Percentiles rank a stretch among this genome's conserved stretches.
Conservation (phyloP, 2,888 invertebrate species). For the Eristalis arbustorum region DNA sequence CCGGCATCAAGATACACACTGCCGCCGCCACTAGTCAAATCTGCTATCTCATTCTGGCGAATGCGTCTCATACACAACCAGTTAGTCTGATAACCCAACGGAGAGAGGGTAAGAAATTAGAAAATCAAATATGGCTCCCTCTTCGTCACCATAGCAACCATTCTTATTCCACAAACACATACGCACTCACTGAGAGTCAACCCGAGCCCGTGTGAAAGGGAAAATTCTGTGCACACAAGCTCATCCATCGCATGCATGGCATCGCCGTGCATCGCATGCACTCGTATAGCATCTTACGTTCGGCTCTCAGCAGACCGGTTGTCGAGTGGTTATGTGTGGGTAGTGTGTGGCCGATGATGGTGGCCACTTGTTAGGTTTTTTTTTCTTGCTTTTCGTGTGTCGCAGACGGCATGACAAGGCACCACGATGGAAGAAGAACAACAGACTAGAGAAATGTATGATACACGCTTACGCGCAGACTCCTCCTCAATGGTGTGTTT, state of each 20-base stretch:
- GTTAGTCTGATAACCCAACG: constrained; percentile 35
- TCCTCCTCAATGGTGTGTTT: constrained; percentile 50
- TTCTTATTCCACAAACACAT: constrained; percentile 54
- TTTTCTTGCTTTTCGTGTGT: constrained; percentile 7
- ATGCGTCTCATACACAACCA: background rate
- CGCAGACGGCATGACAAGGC: constrained; percentile 8
- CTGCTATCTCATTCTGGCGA: constrained; percentile 47
- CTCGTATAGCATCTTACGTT: constrained; percentile 9
- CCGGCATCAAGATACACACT: constrained; percentile 42
- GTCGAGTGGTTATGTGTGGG: constrained; percentile 10
- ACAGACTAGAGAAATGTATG: constrained; percentile 24
- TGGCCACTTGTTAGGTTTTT: constrained; percentile 55
- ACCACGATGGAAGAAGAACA: background rate
- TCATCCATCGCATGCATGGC: constrained; percentile 6
- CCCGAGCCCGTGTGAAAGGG: constrained; percentile 8
- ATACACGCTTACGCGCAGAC: constrained; percentile 61
- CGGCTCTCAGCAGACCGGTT: constrained; percentile 47
- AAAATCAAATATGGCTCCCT: constrained; percentile 70
- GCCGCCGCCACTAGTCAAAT: background rate
- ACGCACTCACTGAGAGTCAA: background rate
- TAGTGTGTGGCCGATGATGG: constrained; percentile 21
- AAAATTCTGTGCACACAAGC: constrained; percentile 21
- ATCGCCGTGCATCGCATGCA: constrained; percentile 65
- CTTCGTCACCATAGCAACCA: constrained; percentile 70
- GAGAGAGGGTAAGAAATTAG: constrained; percentile 56